Evolutionary conservation across 92 coral and sea anemone species (phyloP).

Genomic region (Montipora capitata): DNA sequence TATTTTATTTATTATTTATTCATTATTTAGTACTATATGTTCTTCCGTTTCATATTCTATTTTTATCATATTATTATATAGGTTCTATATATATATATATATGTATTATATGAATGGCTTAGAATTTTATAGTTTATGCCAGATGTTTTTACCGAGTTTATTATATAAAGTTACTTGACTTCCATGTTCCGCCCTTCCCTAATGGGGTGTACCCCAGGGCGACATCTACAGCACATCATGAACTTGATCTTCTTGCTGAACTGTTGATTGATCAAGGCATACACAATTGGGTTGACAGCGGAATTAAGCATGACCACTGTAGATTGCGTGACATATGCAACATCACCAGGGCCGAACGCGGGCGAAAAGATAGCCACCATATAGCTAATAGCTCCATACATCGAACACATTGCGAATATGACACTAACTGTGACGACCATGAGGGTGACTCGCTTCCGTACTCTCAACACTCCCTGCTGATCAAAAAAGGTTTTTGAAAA

Average conservation of each 20-base stretch:
- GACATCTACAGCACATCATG: background rate
- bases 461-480: constrained; percentile 1
- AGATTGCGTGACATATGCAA: background rate
- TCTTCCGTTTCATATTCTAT: no score
- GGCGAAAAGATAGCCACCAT: background rate
- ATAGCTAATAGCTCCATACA: background rate
- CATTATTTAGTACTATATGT: no score
- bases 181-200: no score
- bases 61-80: no score
- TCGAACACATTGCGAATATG: background rate
- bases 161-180: no score
- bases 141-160: no score
- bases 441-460: constrained; percentile 5
- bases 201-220: background rate
- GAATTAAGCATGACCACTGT: constrained; percentile 1
- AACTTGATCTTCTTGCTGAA: background rate
- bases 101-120: no score
- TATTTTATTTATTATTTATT: no score
- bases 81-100: no score
- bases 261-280: background rate
- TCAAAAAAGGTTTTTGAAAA: no score
- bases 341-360: background rate
- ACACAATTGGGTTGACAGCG: background rate
- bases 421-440: background rate
- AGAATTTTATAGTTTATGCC: no score